Evolutionary conservation across 2,113 vertebrate species (phyloP).

Genomic region (Cephalopterus ornatus): DNA sequence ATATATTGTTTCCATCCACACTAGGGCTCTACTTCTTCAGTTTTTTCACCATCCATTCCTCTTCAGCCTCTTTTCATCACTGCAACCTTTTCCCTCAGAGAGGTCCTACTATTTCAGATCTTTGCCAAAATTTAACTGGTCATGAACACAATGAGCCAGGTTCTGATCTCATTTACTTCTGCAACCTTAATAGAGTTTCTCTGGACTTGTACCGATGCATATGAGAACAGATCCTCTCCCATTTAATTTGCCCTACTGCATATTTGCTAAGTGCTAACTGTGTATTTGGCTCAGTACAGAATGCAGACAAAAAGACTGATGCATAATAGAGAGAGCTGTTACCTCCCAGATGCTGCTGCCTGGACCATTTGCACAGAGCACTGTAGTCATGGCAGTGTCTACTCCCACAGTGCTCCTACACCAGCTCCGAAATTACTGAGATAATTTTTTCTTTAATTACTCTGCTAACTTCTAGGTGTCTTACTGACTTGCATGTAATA

Average conservation of each 20-base stretch:
- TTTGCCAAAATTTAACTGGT: neutral
- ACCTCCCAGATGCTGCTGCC: neutral
- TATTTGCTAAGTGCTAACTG: constrained; percentile 9
- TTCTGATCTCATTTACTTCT: constrained; percentile 1
- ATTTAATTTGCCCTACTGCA: neutral
- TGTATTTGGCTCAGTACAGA: neutral
- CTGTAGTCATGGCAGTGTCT: neutral
- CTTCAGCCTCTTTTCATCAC: neutral
- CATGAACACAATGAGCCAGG: neutral
- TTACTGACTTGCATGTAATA: neutral
- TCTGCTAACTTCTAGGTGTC: neutral
- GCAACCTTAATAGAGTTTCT: neutral
- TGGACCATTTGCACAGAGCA: neutral
- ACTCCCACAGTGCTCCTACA: neutral
- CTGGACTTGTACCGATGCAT: neutral
- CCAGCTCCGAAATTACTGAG: neutral
- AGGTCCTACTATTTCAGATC: neutral
- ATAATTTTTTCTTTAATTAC: neutral
- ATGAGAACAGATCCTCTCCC: neutral
- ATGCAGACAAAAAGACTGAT: neutral
- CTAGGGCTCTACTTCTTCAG: neutral
- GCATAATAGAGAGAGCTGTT: neutral
- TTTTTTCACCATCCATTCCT: neutral
- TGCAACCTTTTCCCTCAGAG: neutral
- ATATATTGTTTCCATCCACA: neutral